Base-by-base conservation (phyloP, 2,113 vertebrate genomes). In the Mixornis gularis region DNA sequence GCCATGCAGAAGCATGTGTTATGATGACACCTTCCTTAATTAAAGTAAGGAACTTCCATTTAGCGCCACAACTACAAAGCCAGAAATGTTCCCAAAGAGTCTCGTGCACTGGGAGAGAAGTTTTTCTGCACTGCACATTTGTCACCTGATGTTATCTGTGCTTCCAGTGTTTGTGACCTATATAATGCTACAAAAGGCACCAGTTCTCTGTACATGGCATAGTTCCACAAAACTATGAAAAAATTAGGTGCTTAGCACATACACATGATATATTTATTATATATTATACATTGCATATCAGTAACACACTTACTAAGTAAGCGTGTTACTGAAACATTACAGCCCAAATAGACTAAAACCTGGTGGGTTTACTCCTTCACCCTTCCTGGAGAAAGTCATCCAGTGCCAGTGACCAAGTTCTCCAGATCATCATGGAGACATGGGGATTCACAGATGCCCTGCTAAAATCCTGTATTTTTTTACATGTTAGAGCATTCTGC, bases 21-120 rank as follows among this genome's bases (percentile, higher is more conserved):
- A 51, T 96, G 93, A 95, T 91, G 85, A 78, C 48, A 91, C 44
- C 41, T 81, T 66, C 81, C 56, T 69, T 92, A 95, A 91, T 93
- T 93, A 92, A 94, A 85, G 41, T 25, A 90, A 59, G 29, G 52
- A 52, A 44, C 53, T 89, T 89, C 25, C 36, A 87, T 72, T 79
- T 64, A 87, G 44, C 73, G 76, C 18, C 18, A 34, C 36, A 49
- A 72, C 41, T 56, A 81, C 69, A 87, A 92, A 56, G 66, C 13
- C 62, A 87, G 71, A 87, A 79, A 64, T 32, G 49, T 76, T 85
- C 17, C 66, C 53, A 18, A 41, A 76, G 46, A 41, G 32, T 18
- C 55, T 86, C 0, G 0, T 24, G 59, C 41, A 41, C 59, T 60
- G 15, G 32, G 36, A 79, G 17, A 46, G 40, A 66, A 64, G 26